Evolutionary conservation across 2,888 invertebrate genomes (phyloP), one percentile per base, ranked within the genome.

Genomic region (Eubasilissa splendida): DNA sequence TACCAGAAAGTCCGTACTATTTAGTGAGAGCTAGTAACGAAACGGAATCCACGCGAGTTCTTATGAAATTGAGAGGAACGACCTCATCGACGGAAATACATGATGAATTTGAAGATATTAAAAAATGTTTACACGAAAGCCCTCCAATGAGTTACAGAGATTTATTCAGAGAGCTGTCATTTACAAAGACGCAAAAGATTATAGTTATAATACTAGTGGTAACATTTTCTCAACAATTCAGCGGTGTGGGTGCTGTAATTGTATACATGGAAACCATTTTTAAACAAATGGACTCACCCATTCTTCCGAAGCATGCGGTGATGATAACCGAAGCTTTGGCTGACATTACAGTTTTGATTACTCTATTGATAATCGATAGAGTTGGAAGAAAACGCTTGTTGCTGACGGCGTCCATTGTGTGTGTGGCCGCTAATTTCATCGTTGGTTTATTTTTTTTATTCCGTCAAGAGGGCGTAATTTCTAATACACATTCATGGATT

Each of bases 251-350:
- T 2, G 89, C 89, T 1, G 87, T 90, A 11, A 88, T 88, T 52
- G 87, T 88, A 0, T 90, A 90, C 81, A 88, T 89, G 53, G 88
- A 89, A 83, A 88, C 88, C 42, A 89, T 90, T 11, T 87, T 90
- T 11, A 86, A 86, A 12, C 86, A 87, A 58, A 87, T 87, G 31
- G 86, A 87, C 11, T 86, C 87, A 7, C 86, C 86, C 3, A 82
- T 88, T 7, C 85, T 87, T 1, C 87, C 89, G 0, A 87, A 86
- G 7, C 82, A 87, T 0, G 87, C 88, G 0, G 88, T 89, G 12
- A 88, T 90, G 60, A 85, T 89, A 71, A 85, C 88, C 65, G 89
- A 89, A 71, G 84, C 86, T 3, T 82, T 89, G 12, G 88, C 89
- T 71, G 84, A 89, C 42, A 85, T 86, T 0, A 88, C 88, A 76